Conservation (phyloP, 2,888 invertebrate genomes). For the Tethea ocularis region DNA sequence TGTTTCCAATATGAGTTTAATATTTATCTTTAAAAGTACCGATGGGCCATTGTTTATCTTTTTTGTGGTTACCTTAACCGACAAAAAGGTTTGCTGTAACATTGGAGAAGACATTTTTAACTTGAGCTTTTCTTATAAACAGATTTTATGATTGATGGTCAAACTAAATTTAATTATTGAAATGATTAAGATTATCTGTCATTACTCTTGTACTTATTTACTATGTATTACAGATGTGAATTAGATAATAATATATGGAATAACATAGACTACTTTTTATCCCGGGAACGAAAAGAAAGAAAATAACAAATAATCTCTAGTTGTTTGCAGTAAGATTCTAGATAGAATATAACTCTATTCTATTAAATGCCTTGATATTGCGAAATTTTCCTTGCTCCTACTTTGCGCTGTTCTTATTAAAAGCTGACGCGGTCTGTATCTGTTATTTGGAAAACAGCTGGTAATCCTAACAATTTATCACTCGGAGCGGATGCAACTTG, state of each 20-base stretch:
- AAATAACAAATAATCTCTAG: too few species aligned
- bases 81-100: constrained; percentile 25
- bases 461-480: constrained; percentile 14
- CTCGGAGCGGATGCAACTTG: constrained; percentile 11
- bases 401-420: constrained; percentile 18
- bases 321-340: not conserved
- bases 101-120: constrained; percentile 21
- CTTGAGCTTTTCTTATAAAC: constrained; percentile 12
- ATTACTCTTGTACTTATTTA: too few species aligned
- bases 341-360: not conserved
- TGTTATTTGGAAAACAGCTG: constrained; percentile 10
- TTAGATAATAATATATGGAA: too few species aligned
- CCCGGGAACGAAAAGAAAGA: too few species aligned
- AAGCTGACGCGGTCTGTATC: constrained; percentile 10
- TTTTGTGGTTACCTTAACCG: constrained; percentile 41
- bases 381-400: constrained; percentile 10
- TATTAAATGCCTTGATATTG: constrained; percentile 13
- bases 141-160: not conserved
- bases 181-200: not conserved
- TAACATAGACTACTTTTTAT: too few species aligned
- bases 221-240: too few species aligned
- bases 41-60: constrained; percentile 45
- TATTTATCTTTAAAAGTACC: constrained; percentile 40
- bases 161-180: not conserved
- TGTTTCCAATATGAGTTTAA: constrained; percentile 57